Evolutionary conservation across 2,113 vertebrate species (phyloP).

Genomic region (Furnarius figulus): DNA sequence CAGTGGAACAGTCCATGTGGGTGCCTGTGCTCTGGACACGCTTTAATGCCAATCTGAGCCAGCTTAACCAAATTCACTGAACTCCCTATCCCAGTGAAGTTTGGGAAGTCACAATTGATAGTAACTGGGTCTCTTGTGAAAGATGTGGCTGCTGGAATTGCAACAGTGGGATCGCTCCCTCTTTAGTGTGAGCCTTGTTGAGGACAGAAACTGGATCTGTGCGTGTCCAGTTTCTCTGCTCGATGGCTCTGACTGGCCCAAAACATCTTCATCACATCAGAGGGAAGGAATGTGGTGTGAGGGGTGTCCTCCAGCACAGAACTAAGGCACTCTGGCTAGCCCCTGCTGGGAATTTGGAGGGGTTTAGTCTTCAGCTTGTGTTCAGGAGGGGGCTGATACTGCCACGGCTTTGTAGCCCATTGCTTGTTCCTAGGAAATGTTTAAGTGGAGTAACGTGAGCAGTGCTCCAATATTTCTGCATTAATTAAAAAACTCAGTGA

Average conservation of each 20-base stretch:
- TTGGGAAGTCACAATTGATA: neutral
- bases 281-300: neutral
- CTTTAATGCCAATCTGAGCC: neutral
- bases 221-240: neutral
- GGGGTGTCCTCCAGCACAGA: neutral
- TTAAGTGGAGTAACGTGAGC: neutral
- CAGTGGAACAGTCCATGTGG: neutral
- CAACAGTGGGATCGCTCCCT: neutral
- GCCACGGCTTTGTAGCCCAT: neutral
- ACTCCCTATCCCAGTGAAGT: neutral
- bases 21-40: neutral
- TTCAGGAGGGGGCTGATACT: neutral
- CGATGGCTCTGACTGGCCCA: neutral
- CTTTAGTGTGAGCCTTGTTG: neutral
- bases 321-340: neutral
- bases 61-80: neutral
- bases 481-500: slow-evolving; percentile 23
- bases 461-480: neutral
- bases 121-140: neutral
- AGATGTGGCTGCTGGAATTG: neutral
- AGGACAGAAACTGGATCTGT: slow-evolving; percentile 4
- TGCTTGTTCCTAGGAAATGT: neutral
- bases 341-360: neutral
- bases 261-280: neutral
- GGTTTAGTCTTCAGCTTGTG: neutral